Evolutionary conservation across 2,113 vertebrate species (phyloP).

Genomic region (Phocoena sinus): DNA sequence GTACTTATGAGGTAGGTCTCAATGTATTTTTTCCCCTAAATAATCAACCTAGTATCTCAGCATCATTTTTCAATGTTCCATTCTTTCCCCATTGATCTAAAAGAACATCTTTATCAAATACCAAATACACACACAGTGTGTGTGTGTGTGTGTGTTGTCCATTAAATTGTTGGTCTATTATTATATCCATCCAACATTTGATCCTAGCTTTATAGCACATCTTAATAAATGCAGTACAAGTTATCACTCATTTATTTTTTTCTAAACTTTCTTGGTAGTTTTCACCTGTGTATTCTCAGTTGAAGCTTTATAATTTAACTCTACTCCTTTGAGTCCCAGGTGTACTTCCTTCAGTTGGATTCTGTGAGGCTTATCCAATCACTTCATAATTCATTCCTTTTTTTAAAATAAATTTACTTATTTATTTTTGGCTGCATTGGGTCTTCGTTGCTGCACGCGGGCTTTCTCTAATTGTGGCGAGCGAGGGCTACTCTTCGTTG

Average conservation of each 20-base stretch:
- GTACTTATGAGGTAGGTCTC: background rate
- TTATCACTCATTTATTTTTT: background rate
- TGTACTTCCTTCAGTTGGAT: background rate
- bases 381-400: background rate
- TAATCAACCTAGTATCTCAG: background rate
- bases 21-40: background rate
- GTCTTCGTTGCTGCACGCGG: too few species aligned
- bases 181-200: constrained; percentile 12
- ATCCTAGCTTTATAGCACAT: constrained; percentile 19
- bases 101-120: background rate
- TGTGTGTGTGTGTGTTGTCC: background rate
- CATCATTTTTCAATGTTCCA: background rate
- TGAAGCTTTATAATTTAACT: constrained; percentile 22
- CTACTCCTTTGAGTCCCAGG: background rate
- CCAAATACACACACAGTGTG: background rate
- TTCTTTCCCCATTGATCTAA: background rate
- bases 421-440: too few species aligned
- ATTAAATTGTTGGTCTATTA: constrained; percentile 1
- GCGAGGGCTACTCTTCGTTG: too few species aligned
- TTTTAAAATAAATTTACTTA: too few species aligned
- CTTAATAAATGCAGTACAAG: constrained; percentile 14
- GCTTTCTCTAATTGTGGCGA: too few species aligned
- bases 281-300: background rate
- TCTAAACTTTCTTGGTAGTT: constrained; percentile 1
- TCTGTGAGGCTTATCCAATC: background rate